Percentiles rank a stretch among this genome's conserved stretches.
Evolutionary conservation across 2,888 invertebrate genomes (phyloP).

Genomic region (Ochropacha duplaris): DNA sequence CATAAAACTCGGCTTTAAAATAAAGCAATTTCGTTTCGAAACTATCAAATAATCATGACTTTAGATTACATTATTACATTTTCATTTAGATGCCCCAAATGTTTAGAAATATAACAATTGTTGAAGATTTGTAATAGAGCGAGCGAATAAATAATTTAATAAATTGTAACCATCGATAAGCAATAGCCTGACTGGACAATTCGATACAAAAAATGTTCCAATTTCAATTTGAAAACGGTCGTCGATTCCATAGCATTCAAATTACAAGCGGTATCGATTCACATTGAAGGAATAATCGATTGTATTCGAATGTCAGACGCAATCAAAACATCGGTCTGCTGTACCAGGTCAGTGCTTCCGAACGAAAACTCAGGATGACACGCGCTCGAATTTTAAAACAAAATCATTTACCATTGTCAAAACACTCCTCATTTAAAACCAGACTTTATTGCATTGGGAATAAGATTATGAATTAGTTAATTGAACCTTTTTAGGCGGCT

Average conservation of each 20-base stretch:
- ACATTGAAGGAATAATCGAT: slow-evolving; percentile 78
- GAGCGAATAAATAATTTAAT: slow-evolving; percentile 1
- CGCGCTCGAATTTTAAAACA: slow-evolving; percentile 57
- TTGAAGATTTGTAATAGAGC: background rate
- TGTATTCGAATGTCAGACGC: slow-evolving; percentile 75
- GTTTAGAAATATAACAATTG: background rate
- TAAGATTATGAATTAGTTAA: slow-evolving; percentile 19
- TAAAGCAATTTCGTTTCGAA: slow-evolving; percentile 27
- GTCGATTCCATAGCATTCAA: slow-evolving; percentile 37
- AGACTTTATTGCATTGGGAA: slow-evolving; percentile 10
- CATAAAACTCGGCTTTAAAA: slow-evolving; percentile 30
- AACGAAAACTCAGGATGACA: slow-evolving; percentile 74
- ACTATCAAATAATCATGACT: background rate
- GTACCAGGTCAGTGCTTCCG: slow-evolving; percentile 77
- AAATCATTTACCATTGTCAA: slow-evolving; percentile 24
- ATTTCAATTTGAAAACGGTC: slow-evolving; percentile 48
- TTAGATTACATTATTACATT: background rate
- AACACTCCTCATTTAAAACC: slow-evolving; percentile 10
- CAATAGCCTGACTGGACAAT: slow-evolving; percentile 8
- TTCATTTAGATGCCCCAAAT: background rate
- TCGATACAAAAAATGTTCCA: slow-evolving; percentile 36
- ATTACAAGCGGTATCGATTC: slow-evolving; percentile 61
- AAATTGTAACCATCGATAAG: slow-evolving; percentile 3
- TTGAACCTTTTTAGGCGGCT: slow-evolving; percentile 19
- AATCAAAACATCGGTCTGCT: slow-evolving; percentile 74